Evolutionary conservation across 1,140 invertebrate genomes (phyloP).

Genomic region (Lordiphosa mommai): DNA sequence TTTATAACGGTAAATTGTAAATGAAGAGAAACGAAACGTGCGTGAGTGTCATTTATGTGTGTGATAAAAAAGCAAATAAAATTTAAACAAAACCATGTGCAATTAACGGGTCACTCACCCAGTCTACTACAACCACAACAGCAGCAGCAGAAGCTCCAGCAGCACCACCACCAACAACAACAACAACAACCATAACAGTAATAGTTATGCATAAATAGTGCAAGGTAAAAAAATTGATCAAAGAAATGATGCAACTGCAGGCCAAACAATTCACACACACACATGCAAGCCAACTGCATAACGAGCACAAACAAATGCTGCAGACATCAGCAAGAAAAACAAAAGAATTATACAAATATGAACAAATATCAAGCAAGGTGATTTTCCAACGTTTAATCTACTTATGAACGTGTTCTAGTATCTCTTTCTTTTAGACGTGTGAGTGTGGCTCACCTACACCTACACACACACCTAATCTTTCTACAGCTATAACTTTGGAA

Average conservation of each 20-base stretch:
- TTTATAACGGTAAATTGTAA: slow-evolving; percentile 4
- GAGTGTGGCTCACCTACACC: slow-evolving; percentile 5
- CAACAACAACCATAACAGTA: slow-evolving; percentile 15
- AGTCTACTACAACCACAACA: background rate
- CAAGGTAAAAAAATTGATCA: slow-evolving; percentile 7
- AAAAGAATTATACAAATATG: slow-evolving; percentile 3
- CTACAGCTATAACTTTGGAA: too few relatives aligned
- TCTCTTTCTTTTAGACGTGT: background rate
- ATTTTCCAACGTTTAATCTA: slow-evolving; percentile 9
- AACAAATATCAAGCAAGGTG: slow-evolving; percentile 8
- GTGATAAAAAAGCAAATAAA: background rate
- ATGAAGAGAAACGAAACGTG: background rate
- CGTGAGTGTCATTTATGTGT: background rate
- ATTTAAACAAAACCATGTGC: slow-evolving; percentile 30
- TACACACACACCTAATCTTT: background rate
- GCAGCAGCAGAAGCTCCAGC: background rate
- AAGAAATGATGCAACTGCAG: slow-evolving; percentile 37
- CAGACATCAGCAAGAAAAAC: slow-evolving; percentile 2
- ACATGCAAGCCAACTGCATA: slow-evolving; percentile 1
- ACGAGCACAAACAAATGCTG: slow-evolving; percentile 1
- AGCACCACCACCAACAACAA: slow-evolving; percentile 9
- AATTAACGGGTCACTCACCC: slow-evolving; percentile 49
- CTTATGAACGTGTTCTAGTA: slow-evolving; percentile 29
- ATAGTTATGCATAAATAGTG: slow-evolving; percentile 14
- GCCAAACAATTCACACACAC: slow-evolving; percentile 11